These are phyloP conservation scores for Axinella damicornis DNA, from an alignment of 37 sponge, comb jelly and placozoan species.

Conservation along the genomic window DNA sequence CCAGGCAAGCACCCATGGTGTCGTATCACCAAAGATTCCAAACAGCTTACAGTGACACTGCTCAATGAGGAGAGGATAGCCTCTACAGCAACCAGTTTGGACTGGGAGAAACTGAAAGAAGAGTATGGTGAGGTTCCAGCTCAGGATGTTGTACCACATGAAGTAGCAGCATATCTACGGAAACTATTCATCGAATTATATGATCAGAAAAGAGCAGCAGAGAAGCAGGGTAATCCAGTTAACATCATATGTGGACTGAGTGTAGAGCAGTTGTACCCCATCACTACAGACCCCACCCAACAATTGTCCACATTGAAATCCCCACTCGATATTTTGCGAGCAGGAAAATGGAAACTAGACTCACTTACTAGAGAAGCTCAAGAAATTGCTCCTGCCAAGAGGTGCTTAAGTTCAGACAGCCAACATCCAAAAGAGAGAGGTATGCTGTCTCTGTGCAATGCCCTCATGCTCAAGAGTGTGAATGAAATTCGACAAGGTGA, in stretches of 20 bases:
- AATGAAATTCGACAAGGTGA: conserved; percentile 14
- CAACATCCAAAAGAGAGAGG: neutral
- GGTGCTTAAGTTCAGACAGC: neutral
- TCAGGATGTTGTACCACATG: too few relatives aligned
- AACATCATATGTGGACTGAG: neutral
- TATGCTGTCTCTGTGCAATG: neutral
- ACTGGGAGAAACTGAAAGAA: too few relatives aligned
- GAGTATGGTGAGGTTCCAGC: too few relatives aligned
- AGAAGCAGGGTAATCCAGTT: too few relatives aligned
- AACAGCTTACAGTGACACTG: too few relatives aligned
- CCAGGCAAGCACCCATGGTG: too few relatives aligned
- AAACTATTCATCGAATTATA: neutral
- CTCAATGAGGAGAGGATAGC: too few relatives aligned
- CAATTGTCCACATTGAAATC: neutral
- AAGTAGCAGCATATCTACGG: too few relatives aligned
- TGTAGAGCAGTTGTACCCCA: neutral
- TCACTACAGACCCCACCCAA: neutral
- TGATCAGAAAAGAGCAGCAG: neutral
- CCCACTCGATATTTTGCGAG: neutral
- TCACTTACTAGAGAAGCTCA: neutral
- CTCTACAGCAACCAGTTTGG: too few relatives aligned
- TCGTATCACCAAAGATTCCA: too few relatives aligned
- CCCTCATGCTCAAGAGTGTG: conserved; percentile 19
- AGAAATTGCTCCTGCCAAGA: neutral
- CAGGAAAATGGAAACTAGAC: neutral